Evolutionary conservation across 2,797 vertebrate species (phyloP).

Genomic region (Helostoma temminkii): DNA sequence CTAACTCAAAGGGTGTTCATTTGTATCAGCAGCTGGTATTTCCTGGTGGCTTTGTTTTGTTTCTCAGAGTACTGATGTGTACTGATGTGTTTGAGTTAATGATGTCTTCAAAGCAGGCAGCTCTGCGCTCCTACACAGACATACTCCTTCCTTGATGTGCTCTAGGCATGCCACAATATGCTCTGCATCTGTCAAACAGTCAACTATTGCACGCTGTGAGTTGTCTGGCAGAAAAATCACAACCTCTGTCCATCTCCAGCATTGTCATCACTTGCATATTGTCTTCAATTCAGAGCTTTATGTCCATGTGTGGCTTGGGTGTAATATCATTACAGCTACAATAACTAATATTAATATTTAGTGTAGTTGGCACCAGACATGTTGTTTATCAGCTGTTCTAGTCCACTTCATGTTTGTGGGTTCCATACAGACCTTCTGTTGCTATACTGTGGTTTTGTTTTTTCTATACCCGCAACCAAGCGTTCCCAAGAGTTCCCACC

Average conservation of each 20-base stretch:
- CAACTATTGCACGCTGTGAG: slow-evolving; percentile 27
- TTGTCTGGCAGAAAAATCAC: slow-evolving; percentile 24
- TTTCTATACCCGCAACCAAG: no score
- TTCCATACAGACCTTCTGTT: no score
- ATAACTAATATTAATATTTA: no score
- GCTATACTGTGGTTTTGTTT: no score
- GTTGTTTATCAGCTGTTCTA: no score
- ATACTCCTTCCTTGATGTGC: slow-evolving; percentile 34
- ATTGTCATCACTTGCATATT: slow-evolving; percentile 4
- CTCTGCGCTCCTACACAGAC: slow-evolving; percentile 35
- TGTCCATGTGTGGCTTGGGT: slow-evolving; percentile 8
- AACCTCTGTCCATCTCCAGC: not conserved
- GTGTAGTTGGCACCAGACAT: no score
- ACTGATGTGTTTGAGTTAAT: slow-evolving; percentile 48
- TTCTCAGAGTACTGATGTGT: slow-evolving; percentile 34
- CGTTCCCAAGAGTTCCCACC: no score
- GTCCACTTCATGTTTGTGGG: no score
- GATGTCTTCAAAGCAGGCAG: slow-evolving; percentile 48
- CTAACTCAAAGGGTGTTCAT: slow-evolving; percentile 13
- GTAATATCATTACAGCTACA: slow-evolving; percentile 9
- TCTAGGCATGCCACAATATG: slow-evolving; percentile 15
- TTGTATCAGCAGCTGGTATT: slow-evolving; percentile 9
- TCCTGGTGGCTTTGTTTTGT: slow-evolving; percentile 13
- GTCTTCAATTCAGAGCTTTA: slow-evolving; percentile 10
- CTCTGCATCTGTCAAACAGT: slow-evolving; percentile 50